Conservation (phyloP, 2,797 vertebrate species). For the Distichodus sexfasciatus region DNA sequence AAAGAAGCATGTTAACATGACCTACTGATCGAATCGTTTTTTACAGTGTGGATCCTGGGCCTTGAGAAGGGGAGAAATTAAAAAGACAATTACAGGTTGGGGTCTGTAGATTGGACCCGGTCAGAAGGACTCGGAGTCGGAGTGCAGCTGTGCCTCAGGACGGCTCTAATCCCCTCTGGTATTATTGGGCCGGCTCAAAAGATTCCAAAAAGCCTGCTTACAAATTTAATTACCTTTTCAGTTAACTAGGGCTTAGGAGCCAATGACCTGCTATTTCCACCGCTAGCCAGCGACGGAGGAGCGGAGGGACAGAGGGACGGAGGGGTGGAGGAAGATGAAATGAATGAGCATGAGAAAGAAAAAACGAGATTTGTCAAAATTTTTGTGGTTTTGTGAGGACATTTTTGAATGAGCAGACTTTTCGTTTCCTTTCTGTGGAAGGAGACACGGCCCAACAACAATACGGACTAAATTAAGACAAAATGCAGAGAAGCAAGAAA, state of each 20-base stretch:
- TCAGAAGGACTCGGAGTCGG: constrained; percentile 60
- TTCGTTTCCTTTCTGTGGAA: too few species aligned
- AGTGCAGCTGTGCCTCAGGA: constrained; percentile 66
- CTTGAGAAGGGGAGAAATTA: constrained; percentile 37
- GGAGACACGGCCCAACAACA: too few species aligned
- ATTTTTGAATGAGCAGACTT: too few species aligned
- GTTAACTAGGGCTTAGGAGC: constrained; percentile 77
- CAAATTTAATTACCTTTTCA: constrained; percentile 80
- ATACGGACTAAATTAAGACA: too few species aligned
- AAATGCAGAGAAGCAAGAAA: too few species aligned
- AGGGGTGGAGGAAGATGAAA: constrained; percentile 26
- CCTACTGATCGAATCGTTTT: too few species aligned
- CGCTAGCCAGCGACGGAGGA: constrained; percentile 64
- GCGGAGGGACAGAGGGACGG: constrained; percentile 56
- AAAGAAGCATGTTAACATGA: too few species aligned
- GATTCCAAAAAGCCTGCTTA: constrained; percentile 76
- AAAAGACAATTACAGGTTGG: constrained; percentile 53
- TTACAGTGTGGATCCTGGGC: constrained; percentile 19
- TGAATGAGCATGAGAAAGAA: background rate
- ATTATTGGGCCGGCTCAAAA: constrained; percentile 74
- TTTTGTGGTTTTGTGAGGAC: too few species aligned
- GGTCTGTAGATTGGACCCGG: constrained; percentile 52
- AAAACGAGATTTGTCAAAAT: background rate
- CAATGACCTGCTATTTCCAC: constrained; percentile 77
- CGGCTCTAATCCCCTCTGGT: constrained; percentile 64